Base-by-base conservation (phyloP, 2,888 invertebrate genomes). In the Phlogophora meticulosa region DNA sequence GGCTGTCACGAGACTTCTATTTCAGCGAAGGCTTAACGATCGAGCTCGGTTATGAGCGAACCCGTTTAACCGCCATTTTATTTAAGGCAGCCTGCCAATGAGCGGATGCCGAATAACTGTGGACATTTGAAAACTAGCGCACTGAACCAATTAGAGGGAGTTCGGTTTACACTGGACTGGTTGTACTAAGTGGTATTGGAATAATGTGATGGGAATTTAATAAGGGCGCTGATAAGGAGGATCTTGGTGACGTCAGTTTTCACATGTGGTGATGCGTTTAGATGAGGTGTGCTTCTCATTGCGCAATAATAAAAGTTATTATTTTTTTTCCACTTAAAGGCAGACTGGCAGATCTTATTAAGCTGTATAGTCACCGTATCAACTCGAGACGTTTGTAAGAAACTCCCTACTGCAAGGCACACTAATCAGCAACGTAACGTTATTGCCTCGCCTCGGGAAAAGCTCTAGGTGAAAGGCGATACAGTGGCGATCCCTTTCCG, bases 1-100 rank as follows among this genome's bases (percentile, higher is more conserved):
- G 72, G 61, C 53, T 55, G 72, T 75, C 62, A 68, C 45, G 48
- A 75, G 60, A 49, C 70, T 77, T 74, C 75, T 74, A 72, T 82
- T 77, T 68, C 51, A 52, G 61, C 48, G 55, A 57, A 55, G 72
- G 80, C 78, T 81, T 89, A 90, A 90, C 87, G 87, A 87, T 79
- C 85, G 81, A 80, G 79, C 83, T 76, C 76, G 63, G 85, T 86
- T 89, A 88, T 88, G 84, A 81, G 69, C 72, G 72, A 80, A 77
- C 69, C 77, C 85, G 87, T 86, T 88, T 84, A 85, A 83, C 82
- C 78, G 81, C 86, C 84, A 85, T 88, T 90, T 91, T 91, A 89
- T 90, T 87, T 88, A 89, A 91, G 91, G 90, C 91, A 89, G 76
- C 70, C 85, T 90, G 91, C 92, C 91, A 91, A 91, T 90, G 87